A percentile compares a stretch with the other conserved stretches of the same genome.
phyloP scores from a whole-genome alignment of 2,113 vertebrate species.

The Penelope pileata region DNA sequence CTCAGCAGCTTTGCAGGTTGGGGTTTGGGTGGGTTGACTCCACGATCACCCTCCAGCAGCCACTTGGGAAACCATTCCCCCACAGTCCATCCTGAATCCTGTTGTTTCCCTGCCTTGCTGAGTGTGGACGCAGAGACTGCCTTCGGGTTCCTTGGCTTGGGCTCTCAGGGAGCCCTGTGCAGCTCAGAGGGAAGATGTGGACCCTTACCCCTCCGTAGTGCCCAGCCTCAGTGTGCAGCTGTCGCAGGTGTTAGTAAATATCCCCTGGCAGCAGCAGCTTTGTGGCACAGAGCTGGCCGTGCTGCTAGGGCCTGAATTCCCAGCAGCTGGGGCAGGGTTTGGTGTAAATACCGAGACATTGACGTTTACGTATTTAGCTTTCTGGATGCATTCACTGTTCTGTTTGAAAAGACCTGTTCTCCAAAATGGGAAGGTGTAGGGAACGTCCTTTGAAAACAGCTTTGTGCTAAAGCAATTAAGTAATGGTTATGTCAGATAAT shows the following conservation, averaged over 20 bases:
- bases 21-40: not conserved
- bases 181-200: not conserved
- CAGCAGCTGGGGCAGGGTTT: not conserved
- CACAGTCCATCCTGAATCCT: not conserved
- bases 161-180: not conserved
- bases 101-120: not conserved
- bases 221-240: not conserved
- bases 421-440: not conserved
- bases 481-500: conserved; percentile 28
- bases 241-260: not conserved
- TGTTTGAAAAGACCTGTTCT: not conserved
- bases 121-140: not conserved
- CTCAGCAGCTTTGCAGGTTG: not conserved
- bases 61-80: not conserved
- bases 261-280: not conserved
- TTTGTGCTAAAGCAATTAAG: conserved; percentile 46
- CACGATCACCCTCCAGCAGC: fast-evolving
- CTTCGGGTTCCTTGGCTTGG: not conserved
- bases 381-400: fast-evolving
- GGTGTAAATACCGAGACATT: not conserved
- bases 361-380: not conserved
- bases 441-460: not conserved
- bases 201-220: not conserved
- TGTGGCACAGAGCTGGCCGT: not conserved
- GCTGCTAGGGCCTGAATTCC: not conserved